phyloP scores from a whole-genome alignment of 2,888 invertebrate species.

The Torymus aiolomorphi region DNA sequence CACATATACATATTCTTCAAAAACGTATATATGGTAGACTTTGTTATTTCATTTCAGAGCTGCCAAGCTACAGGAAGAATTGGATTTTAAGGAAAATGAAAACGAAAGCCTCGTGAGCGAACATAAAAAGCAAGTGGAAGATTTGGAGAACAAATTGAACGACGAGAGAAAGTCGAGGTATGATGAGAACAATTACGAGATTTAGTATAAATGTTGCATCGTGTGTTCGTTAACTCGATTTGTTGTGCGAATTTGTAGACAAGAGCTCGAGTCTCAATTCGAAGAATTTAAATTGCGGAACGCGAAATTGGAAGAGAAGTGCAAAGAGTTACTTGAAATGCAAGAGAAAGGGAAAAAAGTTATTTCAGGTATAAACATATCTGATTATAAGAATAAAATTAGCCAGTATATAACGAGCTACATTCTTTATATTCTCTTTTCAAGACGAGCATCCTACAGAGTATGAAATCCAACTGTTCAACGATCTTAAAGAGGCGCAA shows the following conservation, averaged over 20 bases:
- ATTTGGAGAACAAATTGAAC: conserved; percentile 47
- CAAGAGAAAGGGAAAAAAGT: conserved; percentile 46
- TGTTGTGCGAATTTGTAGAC: conserved; percentile 45
- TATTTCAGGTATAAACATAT: conserved; percentile 15
- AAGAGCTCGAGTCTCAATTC: conserved; percentile 56
- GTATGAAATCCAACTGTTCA: conserved; percentile 77
- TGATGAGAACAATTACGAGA: conserved; percentile 6
- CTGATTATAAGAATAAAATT: background rate
- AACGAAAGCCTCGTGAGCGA: conserved; percentile 57
- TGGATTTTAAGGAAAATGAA: conserved; percentile 63
- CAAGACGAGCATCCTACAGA: conserved; percentile 66
- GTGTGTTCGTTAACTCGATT: too few species aligned
- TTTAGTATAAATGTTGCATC: too few species aligned
- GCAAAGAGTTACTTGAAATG: conserved; percentile 61
- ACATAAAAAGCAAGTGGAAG: conserved; percentile 56
- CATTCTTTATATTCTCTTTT: conserved; percentile 18
- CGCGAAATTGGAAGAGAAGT: conserved; percentile 60
- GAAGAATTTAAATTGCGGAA: conserved; percentile 59
- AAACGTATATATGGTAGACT: background rate
- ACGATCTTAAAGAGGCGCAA: conserved; percentile 76
- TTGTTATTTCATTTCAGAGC: conserved; percentile 59
- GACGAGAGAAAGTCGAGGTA: conserved; percentile 62
- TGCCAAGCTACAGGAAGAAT: conserved; percentile 64
- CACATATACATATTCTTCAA: conserved; percentile 10
- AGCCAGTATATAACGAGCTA: background rate